phyloP scores from a whole-genome alignment of 23 tunicate species.

The Botrylloides violaceus region DNA sequence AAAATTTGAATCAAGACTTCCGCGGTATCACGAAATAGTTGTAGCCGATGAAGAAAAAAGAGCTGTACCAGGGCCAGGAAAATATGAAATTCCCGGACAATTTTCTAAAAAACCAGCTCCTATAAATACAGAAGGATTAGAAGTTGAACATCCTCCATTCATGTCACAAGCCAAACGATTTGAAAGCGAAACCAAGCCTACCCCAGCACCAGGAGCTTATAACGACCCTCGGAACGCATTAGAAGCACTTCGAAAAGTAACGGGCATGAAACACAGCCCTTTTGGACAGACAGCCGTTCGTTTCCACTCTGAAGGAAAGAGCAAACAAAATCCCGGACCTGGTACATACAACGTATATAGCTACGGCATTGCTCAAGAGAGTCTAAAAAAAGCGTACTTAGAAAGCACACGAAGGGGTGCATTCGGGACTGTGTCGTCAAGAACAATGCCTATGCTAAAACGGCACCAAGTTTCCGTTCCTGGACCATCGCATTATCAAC shows the following conservation, averaged over 20 bases:
- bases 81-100: slow-evolving; percentile 71
- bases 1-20: slow-evolving; percentile 68
- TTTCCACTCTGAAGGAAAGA: slow-evolving; percentile 39
- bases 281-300: slow-evolving; percentile 93
- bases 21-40: slow-evolving; percentile 94
- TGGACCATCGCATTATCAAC: slow-evolving; percentile 98
- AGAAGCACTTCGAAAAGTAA: slow-evolving; percentile 77
- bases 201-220: slow-evolving; percentile 94
- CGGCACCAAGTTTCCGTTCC: slow-evolving; percentile 74
- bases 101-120: slow-evolving; percentile 68
- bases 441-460: slow-evolving; percentile 76
- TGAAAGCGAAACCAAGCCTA: slow-evolving; percentile 21
- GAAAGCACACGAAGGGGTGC: slow-evolving; percentile 89
- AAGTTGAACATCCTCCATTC: slow-evolving; percentile 92
- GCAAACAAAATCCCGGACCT: slow-evolving; percentile 62
- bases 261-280: slow-evolving; percentile 92
- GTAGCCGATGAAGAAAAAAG: slow-evolving; percentile 63
- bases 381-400: slow-evolving; percentile 78
- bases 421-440: slow-evolving; percentile 76
- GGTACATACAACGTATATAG: slow-evolving; percentile 85
- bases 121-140: slow-evolving; percentile 79
- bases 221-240: slow-evolving; percentile 85
- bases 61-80: slow-evolving; percentile 89
- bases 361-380: slow-evolving; percentile 91
- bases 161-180: slow-evolving; percentile 79